Percentiles rank a stretch among this genome's conserved stretches.
Conservation (phyloP, 1,140 invertebrate genomes). For the Plectrocnemia conspersa region DNA sequence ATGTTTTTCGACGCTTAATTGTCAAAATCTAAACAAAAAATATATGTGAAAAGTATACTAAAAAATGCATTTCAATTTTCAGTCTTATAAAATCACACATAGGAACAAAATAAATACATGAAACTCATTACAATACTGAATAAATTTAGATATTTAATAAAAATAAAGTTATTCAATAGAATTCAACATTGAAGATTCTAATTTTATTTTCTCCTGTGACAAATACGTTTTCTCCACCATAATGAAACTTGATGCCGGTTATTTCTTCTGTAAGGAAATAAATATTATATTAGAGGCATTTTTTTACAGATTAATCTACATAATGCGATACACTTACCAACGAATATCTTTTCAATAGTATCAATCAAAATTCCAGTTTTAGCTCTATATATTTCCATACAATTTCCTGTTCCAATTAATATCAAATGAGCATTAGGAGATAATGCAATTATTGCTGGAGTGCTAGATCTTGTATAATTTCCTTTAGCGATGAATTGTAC, state of each 20-base stretch:
- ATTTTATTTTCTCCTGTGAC: slow-evolving; percentile 72
- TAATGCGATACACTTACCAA: slow-evolving; percentile 43
- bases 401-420: slow-evolving; percentile 60
- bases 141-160: too few species aligned
- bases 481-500: slow-evolving; percentile 64
- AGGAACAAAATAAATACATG: too few species aligned
- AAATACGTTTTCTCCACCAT: slow-evolving; percentile 67
- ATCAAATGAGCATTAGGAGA: slow-evolving; percentile 74
- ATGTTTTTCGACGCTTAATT: too few species aligned
- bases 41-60: too few species aligned
- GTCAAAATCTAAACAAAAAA: too few species aligned
- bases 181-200: slow-evolving; percentile 73
- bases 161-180: too few species aligned
- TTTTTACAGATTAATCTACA: too few species aligned
- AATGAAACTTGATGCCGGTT: slow-evolving; percentile 65
- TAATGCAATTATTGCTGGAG: slow-evolving; percentile 56
- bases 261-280: slow-evolving; percentile 59
- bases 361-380: slow-evolving; percentile 59
- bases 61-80: too few species aligned
- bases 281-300: too few species aligned
- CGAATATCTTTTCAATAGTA: slow-evolving; percentile 60
- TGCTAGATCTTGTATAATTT: slow-evolving; percentile 51
- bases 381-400: slow-evolving; percentile 67
- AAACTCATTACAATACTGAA: too few species aligned
- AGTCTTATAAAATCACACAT: too few species aligned